Conservation (phyloP, 2,888 invertebrate genomes). For the Drosophila pseudotalamancana region DNA sequence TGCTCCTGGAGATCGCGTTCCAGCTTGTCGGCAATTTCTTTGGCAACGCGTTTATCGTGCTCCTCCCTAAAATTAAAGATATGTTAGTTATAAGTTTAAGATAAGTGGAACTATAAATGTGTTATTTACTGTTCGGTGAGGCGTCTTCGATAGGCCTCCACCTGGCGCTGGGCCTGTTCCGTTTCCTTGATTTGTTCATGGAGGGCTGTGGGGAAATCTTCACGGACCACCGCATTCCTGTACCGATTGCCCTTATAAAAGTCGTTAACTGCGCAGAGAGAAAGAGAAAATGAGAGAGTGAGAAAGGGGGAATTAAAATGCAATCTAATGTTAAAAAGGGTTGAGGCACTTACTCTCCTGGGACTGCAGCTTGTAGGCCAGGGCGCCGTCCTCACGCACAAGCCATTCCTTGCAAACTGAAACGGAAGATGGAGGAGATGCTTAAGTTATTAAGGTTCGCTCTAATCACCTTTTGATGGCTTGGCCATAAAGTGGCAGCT, state of each 20-base stretch:
- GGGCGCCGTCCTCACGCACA: conserved; percentile 92
- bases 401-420: conserved; percentile 93
- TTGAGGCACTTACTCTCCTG: conserved; percentile 89
- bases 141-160: conserved; percentile 85
- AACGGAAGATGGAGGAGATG: conserved; percentile 56
- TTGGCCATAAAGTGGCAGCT: conserved; percentile 36
- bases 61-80: conserved; percentile 86
- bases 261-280: conserved; percentile 86
- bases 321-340: conserved; percentile 1
- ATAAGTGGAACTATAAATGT: not conserved
- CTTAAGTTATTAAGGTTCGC: conserved; percentile 29
- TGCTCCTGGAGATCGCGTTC: conserved; percentile 86
- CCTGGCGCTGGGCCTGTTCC: conserved; percentile 87
- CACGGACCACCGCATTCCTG: conserved; percentile 90
- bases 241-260: conserved; percentile 91
- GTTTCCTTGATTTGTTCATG: conserved; percentile 90
- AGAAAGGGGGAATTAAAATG: conserved; percentile 37
- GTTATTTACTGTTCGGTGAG: conserved; percentile 88
- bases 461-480: conserved; percentile 57
- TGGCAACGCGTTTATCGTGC: conserved; percentile 88
- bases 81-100: not conserved
- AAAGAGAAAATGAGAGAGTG: not conserved
- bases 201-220: conserved; percentile 91
- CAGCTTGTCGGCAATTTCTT: conserved; percentile 88
- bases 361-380: conserved; percentile 92